Evolutionary conservation across 2,113 vertebrate species (phyloP), one percentile per base, ranked within the genome.

Genomic region (Sphyrna mokarran): DNA sequence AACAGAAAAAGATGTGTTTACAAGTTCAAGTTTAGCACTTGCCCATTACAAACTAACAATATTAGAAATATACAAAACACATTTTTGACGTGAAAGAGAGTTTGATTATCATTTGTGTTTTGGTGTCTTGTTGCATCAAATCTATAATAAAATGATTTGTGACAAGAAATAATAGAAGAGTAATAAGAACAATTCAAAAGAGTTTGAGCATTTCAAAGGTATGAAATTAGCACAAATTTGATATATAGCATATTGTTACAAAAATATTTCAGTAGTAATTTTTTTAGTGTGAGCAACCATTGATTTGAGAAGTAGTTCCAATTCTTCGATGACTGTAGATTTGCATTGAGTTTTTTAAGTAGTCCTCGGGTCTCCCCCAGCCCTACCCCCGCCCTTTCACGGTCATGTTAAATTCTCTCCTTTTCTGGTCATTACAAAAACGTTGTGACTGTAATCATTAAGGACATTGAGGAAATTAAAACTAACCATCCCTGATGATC

Each of bases 401-500:
- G 94, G 69, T 72, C 68, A 72, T 54, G 37, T 95, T 76, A 95
- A 76, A 95, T 48, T 70, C 69, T 95, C 72, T 33, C 90, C 93
- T 68, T 54, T 95, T 87, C 23, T 43, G 83, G 78, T 96, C 78
- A 96, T 96, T 96, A 18, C 98, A 97, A 97, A 97, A 97, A 97
- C 97, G 96, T 96, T 96, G 97, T 96, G 97, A 97, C 97, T 97
- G 97, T 70, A 76, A 97, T 97, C 97, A 98, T 98, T 97, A 98
- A 97, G 97, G 96, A 97, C 97, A 97, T 98, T 98, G 97, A 97
- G 95, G 96, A 97, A 98, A 97, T 98, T 98, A 98, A 97, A 96
- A 96, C 97, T 97, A 96, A 97, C 97, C 97, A 97, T 97, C 97
- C 97, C 96, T 96, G 97, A 96, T 97, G 97, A 98, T 98, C 96